phyloP scores from a whole-genome alignment of 2,797 vertebrate genomes.

The Paguma larvata region DNA sequence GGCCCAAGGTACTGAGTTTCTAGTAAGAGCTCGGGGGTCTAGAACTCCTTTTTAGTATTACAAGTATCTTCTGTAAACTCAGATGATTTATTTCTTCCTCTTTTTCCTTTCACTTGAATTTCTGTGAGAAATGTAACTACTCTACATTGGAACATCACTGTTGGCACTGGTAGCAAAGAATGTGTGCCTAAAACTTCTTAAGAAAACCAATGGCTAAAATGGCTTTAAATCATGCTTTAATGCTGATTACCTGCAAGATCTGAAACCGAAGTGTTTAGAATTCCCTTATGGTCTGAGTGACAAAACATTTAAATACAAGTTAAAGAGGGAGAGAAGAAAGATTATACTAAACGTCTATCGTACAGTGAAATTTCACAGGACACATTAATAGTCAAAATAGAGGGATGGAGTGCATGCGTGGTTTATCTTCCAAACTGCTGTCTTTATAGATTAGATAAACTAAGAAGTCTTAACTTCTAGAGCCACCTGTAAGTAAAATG shows the following conservation, averaged over 20 bases:
- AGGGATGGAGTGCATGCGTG: not conserved
- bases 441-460: not conserved
- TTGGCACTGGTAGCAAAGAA: slow-evolving; percentile 10
- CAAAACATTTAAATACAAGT: slow-evolving; percentile 37
- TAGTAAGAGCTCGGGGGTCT: not conserved
- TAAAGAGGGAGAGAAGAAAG: not conserved
- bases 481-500: not conserved
- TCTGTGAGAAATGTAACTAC: slow-evolving; percentile 27
- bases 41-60: not conserved
- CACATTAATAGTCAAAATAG: not conserved
- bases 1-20: not conserved
- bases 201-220: not conserved
- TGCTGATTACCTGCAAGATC: not conserved
- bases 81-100: slow-evolving; percentile 23
- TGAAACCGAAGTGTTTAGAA: slow-evolving; percentile 20
- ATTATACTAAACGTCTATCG: not conserved
- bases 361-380: not conserved
- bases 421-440: not conserved
- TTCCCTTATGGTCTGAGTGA: not conserved
- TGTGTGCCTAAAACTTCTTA: not conserved
- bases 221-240: not conserved
- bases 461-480: not conserved
- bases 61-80: not conserved
- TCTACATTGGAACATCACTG: not conserved
- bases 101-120: slow-evolving; percentile 44